These are phyloP conservation scores for Bombus consobrinus DNA, from an alignment of 1,140 invertebrate genomes.

Conservation along the genomic window DNA sequence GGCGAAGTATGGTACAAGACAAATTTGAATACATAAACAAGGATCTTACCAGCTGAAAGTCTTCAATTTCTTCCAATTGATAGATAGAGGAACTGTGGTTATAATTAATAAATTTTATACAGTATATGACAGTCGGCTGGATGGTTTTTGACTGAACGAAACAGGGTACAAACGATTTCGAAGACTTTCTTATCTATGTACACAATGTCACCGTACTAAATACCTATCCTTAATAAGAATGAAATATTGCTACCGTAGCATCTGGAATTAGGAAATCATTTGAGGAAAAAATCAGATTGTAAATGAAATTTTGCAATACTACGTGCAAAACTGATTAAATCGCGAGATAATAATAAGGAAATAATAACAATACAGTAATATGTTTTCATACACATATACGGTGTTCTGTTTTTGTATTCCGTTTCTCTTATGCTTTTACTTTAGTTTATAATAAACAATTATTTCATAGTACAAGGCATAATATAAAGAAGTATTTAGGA, in stretches of 20 bases:
- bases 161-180: constrained; percentile 48
- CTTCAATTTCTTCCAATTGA: not conserved
- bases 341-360: not conserved
- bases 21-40: not conserved
- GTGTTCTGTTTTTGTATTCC: not conserved
- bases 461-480: not conserved
- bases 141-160: constrained; percentile 56
- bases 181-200: constrained; percentile 60
- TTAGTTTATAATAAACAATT: not conserved
- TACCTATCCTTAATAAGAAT: constrained; percentile 49
- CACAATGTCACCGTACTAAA: constrained; percentile 53
- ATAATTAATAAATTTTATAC: constrained; percentile 9
- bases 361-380: not conserved
- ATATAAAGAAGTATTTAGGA: not conserved
- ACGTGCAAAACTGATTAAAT: not conserved
- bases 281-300: not conserved
- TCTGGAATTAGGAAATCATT: constrained; percentile 45
- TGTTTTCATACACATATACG: too few species aligned
- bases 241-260: constrained; percentile 59
- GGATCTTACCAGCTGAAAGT: constrained; percentile 1
- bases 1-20: not conserved
- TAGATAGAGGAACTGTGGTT: not conserved
- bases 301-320: constrained; percentile 19
- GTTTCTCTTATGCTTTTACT: not conserved
- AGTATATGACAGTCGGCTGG: constrained; percentile 31